These are phyloP conservation scores for Dendroctonus ponderosae DNA, from an alignment of 1,140 invertebrate genomes.

Conservation along the genomic window DNA sequence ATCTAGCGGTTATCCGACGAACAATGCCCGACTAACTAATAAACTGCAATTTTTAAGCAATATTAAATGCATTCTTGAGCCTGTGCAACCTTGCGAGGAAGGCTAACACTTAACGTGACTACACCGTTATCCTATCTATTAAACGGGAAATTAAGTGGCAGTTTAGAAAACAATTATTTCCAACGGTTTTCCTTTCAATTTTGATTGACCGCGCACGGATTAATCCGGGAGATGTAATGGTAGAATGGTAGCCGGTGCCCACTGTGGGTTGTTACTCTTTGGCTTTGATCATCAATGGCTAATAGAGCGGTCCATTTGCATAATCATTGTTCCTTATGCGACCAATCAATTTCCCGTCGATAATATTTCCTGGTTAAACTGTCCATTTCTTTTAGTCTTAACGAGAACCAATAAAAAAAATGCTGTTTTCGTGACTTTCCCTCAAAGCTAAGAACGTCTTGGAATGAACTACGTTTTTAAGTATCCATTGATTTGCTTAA, in stretches of 20 bases:
- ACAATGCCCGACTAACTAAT: conserved; percentile 13
- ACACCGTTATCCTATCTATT: conserved; percentile 14
- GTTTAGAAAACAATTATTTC: conserved; percentile 13
- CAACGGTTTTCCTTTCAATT: conserved; percentile 11
- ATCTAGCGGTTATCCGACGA: conserved; percentile 9
- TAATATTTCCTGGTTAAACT: too few species aligned
- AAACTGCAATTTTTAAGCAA: conserved; percentile 16
- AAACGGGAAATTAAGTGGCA: conserved; percentile 18
- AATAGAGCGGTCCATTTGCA: too few species aligned
- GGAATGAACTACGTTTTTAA: conserved; percentile 4
- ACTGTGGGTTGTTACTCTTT: too few species aligned
- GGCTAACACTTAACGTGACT: conserved; percentile 7
- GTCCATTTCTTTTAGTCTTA: too few species aligned
- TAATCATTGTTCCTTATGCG: too few species aligned
- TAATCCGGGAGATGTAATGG: background rate
- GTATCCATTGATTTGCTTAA: background rate
- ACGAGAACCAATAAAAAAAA: background rate
- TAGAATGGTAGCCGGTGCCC: too few species aligned
- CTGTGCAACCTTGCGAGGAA: conserved; percentile 13
- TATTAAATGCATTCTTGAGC: conserved; percentile 8
- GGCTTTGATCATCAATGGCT: too few species aligned
- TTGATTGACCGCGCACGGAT: background rate
- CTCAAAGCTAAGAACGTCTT: too few species aligned
- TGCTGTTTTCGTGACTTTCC: background rate
- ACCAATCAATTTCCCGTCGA: too few species aligned